Base-by-base conservation (phyloP, 1,140 invertebrate species). In the Heliconius hewitsoni region DNA sequence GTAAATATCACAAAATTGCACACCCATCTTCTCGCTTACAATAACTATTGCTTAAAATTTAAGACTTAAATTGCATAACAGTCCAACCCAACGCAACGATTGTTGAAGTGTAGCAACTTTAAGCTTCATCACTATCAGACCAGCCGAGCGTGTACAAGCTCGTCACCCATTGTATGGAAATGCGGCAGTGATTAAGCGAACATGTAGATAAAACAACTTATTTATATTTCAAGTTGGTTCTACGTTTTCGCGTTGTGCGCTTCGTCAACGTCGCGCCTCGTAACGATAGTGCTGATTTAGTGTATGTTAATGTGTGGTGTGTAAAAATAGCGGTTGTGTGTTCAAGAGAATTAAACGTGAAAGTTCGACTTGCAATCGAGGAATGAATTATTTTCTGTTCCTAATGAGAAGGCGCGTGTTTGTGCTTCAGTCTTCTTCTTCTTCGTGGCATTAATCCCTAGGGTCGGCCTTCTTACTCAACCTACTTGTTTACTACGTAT, bases 101-200 rank as follows among this genome's bases (percentile, higher is more conserved):
- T 71, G 72, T 27, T 73, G 52, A 72, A 83, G 71, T 80, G 79
- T 80, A 80, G 79, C 76, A 76, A 82, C 71, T 77, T 73, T 77
- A 79, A 83, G 77, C 80, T 79, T 79, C 82, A 83, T 78, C 82
- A 81, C 82, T 81, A 83, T 81, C 80, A 78, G 82, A 30, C 79
- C 82, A 83, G 82, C 79, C 79, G 81, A 80, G 72, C 76, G 76
- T 78, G 75, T 66, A 77, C 66, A 71, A 77, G 81, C 78, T 83
- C 78, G 81, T 84, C 84, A 80, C 72, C 79, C 52, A 85, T 85
- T 85, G 82, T 85, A 83, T 83, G 81, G 73, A 81, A 80, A 82
- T 82, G 74, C 73, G 80, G 37, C 79, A 82, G 46, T 81, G 79
- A 84, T 74, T 81, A 79, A 78, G 74, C 75, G 70, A 39, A 18